These are phyloP conservation scores for Eptesicus fuscus DNA, from an alignment of 2,113 vertebrate genomes.

Conservation along the genomic window DNA sequence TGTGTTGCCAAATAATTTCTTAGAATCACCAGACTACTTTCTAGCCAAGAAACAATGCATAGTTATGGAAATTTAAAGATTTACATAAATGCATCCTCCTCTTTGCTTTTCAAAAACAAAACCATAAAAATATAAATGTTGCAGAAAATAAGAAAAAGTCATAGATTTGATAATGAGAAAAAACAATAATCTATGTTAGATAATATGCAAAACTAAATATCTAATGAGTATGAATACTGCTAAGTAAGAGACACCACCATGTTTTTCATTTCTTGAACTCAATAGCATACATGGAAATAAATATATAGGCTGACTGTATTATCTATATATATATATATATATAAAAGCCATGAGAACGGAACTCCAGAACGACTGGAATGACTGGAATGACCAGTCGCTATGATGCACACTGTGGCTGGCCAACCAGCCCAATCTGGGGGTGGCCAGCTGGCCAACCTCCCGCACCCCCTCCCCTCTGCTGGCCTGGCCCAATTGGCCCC, in stretches of 20 bases:
- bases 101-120: background rate
- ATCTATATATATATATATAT: background rate
- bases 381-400: too few relatives aligned
- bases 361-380: too few relatives aligned
- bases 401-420: too few relatives aligned
- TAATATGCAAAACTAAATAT: background rate
- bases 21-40: background rate
- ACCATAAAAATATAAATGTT: background rate
- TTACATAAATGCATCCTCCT: background rate
- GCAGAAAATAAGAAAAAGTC: background rate
- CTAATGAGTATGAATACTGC: background rate
- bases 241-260: background rate
- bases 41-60: background rate
- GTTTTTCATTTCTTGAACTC: background rate
- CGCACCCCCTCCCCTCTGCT: rapidly evolving
- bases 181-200: background rate
- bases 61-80: background rate
- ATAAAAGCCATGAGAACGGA: too few relatives aligned
- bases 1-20: background rate
- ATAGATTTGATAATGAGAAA: background rate
- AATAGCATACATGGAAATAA: background rate
- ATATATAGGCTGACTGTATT: background rate
- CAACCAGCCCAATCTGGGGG: too few relatives aligned
- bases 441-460: too few relatives aligned
- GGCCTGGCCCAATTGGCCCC: too few relatives aligned